Percentiles rank a stretch among this genome's conserved stretches.
phyloP scores from a whole-genome alignment of 1,140 invertebrate genomes.

The Archivesica marissinica region DNA sequence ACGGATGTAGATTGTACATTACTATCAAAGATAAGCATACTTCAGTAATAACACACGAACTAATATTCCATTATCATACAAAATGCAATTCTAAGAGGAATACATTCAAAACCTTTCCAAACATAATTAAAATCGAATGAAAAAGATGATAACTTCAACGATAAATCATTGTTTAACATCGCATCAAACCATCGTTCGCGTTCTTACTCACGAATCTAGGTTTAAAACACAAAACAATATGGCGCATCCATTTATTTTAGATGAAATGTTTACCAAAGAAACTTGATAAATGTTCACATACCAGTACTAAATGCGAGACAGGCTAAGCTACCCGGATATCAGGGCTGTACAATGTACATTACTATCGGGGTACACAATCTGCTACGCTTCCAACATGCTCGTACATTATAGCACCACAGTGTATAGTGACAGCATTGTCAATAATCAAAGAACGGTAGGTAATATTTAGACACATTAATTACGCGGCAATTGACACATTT shows the following conservation, averaged over 20 bases:
- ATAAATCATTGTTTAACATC: constrained; percentile 50
- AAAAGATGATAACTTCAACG: not conserved
- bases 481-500: constrained; percentile 54
- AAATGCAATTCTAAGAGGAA: constrained; percentile 15
- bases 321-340: constrained; percentile 51
- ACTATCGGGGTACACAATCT: constrained; percentile 7
- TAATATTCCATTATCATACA: constrained; percentile 10
- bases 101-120: constrained; percentile 20
- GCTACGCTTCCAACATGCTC: not conserved
- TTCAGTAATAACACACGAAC: not conserved
- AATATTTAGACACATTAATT: constrained; percentile 58
- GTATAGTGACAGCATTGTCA: constrained; percentile 42
- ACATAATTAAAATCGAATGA: constrained; percentile 10
- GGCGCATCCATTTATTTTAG: constrained; percentile 49
- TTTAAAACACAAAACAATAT: constrained; percentile 60
- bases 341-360: constrained; percentile 6
- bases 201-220: constrained; percentile 32
- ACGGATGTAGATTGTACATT: too few species aligned
- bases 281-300: constrained; percentile 58
- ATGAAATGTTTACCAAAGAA: constrained; percentile 58
- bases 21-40: not conserved
- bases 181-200: constrained; percentile 41
- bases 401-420: constrained; percentile 34
- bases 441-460: constrained; percentile 29
- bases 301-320: constrained; percentile 1